Conservation (phyloP, 2,888 invertebrate genomes). For the Ophion ellenae region DNA sequence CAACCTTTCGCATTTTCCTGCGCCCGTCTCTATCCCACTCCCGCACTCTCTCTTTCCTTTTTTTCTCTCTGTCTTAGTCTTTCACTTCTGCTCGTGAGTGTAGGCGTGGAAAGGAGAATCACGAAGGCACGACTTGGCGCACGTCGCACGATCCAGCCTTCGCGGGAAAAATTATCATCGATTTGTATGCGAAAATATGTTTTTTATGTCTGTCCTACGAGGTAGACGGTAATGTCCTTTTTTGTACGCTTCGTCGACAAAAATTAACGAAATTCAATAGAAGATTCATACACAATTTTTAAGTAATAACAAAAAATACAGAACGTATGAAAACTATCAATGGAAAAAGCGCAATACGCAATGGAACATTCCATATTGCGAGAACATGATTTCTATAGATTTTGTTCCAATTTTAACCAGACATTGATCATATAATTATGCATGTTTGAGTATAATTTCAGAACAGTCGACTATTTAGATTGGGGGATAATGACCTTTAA, state of each 20-base stretch:
- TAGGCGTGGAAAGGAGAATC: constrained; percentile 60
- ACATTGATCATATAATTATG: too few species aligned
- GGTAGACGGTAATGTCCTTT: too few species aligned
- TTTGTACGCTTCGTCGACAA: too few species aligned
- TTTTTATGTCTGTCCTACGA: background rate
- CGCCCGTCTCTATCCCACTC: background rate
- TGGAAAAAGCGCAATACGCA: background rate
- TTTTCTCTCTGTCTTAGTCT: background rate
- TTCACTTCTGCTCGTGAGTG: constrained; percentile 21
- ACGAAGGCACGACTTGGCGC: constrained; percentile 43
- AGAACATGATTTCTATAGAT: background rate
- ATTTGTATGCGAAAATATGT: constrained; percentile 18
- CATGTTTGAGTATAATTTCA: too few species aligned
- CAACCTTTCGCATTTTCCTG: constrained; percentile 72
- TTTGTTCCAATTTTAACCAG: too few species aligned
- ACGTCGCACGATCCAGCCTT: constrained; percentile 39
- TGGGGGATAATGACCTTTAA: too few species aligned
- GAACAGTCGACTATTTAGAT: too few species aligned
- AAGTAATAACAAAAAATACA: too few species aligned
- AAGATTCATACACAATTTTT: too few species aligned
- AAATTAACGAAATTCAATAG: too few species aligned
- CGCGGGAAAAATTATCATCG: background rate
- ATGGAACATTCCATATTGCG: constrained; percentile 17
- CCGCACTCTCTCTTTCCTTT: too few species aligned
- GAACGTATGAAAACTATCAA: background rate